These are phyloP conservation scores for Xyrichtys novacula DNA, from an alignment of 2,797 vertebrate genomes.

Conservation along the genomic window DNA sequence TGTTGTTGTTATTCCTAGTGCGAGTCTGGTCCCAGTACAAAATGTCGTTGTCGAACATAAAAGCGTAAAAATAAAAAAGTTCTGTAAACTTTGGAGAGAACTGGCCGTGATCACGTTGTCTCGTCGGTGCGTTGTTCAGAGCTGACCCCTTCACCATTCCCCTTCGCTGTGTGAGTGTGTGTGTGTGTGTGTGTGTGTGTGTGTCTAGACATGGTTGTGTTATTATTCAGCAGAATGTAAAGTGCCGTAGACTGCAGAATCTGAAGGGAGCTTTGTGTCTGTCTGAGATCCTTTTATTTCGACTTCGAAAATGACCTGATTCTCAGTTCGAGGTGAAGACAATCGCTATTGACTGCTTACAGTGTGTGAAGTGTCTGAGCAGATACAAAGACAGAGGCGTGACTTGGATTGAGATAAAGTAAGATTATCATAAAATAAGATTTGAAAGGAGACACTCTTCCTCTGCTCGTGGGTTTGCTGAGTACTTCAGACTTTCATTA, in stretches of 20 bases:
- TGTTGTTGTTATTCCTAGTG: not conserved
- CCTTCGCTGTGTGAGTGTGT: not conserved
- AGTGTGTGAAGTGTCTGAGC: slow-evolving; percentile 35
- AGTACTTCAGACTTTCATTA: slow-evolving; percentile 31
- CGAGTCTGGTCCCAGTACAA: not conserved
- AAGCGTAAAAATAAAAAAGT: not conserved
- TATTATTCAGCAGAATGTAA: slow-evolving; percentile 35
- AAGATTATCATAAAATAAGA: slow-evolving; percentile 43
- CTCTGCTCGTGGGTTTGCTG: slow-evolving; percentile 8
- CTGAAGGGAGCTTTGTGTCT: not conserved
- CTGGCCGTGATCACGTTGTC: not conserved
- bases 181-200: slow-evolving; percentile 8
- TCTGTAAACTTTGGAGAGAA: slow-evolving; percentile 2
- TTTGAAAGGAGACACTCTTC: slow-evolving; percentile 15
- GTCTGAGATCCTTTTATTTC: slow-evolving; percentile 42
- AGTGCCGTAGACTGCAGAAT: slow-evolving; percentile 7
- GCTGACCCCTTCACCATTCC: not conserved
- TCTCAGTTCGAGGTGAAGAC: slow-evolving; percentile 59
- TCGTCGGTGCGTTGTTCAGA: not conserved
- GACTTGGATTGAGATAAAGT: slow-evolving; percentile 43
- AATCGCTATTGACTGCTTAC: slow-evolving; percentile 28
- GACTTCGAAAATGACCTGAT: slow-evolving; percentile 26
- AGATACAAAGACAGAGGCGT: slow-evolving; percentile 1
- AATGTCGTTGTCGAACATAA: slow-evolving; percentile 4
- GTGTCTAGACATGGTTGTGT: slow-evolving; percentile 17